A percentile compares a stretch with the other conserved stretches of the same genome.
phyloP scores from a whole-genome alignment of 2,888 invertebrate genomes.

The Tanytarsus gracilentus region DNA sequence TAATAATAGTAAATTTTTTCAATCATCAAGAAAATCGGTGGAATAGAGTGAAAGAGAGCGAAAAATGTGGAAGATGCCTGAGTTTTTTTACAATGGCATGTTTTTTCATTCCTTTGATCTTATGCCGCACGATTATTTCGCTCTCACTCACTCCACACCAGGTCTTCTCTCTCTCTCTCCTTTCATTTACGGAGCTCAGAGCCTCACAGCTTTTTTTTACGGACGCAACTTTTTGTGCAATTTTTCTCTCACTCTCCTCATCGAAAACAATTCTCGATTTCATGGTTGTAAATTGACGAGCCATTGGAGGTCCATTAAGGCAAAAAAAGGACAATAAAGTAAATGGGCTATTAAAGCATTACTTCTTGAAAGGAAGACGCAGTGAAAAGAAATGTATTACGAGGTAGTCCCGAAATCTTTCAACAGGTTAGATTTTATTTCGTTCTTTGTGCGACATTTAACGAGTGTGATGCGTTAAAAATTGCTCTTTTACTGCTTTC shows the following conservation, averaged over 20 bases:
- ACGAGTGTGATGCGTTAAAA: too few species aligned
- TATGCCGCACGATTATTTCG: conserved; percentile 28
- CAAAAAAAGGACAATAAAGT: too few species aligned
- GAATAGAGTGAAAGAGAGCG: neutral
- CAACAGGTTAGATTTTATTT: too few species aligned
- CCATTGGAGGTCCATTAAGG: too few species aligned
- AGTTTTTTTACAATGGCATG: conserved; percentile 29
- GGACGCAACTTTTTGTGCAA: neutral
- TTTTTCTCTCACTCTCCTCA: neutral
- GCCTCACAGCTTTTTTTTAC: neutral
- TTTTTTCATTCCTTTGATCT: conserved; percentile 29
- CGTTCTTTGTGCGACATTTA: too few species aligned
- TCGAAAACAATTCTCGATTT: too few species aligned
- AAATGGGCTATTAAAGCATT: too few species aligned
- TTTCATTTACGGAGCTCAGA: conserved; percentile 1
- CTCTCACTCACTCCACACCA: conserved; percentile 24
- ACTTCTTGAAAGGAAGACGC: too few species aligned
- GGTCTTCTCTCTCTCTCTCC: conserved; percentile 11
- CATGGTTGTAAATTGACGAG: too few species aligned
- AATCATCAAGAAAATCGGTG: neutral
- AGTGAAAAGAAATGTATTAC: too few species aligned
- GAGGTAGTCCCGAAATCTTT: too few species aligned
- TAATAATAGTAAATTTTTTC: neutral
- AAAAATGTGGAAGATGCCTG: conserved; percentile 24
- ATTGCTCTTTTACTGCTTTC: too few species aligned